These are phyloP conservation scores for Eulemur rufifrons DNA, from an alignment of 2,113 vertebrate genomes.

Conservation along the genomic window DNA sequence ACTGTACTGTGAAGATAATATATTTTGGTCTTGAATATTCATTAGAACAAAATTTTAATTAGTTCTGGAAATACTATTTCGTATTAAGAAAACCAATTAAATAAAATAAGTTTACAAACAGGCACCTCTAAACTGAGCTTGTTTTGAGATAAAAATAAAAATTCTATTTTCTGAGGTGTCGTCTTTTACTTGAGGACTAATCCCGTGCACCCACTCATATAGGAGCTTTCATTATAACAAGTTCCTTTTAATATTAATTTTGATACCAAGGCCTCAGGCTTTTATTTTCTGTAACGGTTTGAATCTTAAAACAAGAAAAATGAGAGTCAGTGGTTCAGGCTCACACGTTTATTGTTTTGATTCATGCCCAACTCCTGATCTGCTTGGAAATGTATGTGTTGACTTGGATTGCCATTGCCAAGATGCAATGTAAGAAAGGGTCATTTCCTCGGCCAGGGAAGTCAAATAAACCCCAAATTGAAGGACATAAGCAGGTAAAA, in stretches of 20 bases:
- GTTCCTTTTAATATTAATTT: slow-evolving; percentile 62
- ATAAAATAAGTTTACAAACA: slow-evolving; percentile 83
- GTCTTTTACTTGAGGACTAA: slow-evolving; percentile 11
- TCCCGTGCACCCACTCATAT: slow-evolving; percentile 46
- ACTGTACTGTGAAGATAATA: slow-evolving; percentile 85
- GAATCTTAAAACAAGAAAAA: slow-evolving; percentile 49
- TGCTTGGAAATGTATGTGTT: slow-evolving; percentile 63
- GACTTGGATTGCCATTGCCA: slow-evolving; percentile 27
- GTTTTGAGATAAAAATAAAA: slow-evolving; percentile 71
- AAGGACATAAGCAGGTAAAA: slow-evolving; percentile 29
- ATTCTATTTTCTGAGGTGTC: slow-evolving; percentile 38
- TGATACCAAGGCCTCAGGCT: not conserved
- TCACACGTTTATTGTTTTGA: not conserved
- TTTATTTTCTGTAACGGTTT: slow-evolving; percentile 34
- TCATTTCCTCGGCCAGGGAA: slow-evolving; percentile 12
- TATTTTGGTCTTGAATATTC: slow-evolving; percentile 85
- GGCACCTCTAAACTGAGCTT: slow-evolving; percentile 68
- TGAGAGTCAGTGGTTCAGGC: not conserved
- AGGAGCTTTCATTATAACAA: slow-evolving; percentile 54
- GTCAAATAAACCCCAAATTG: slow-evolving; percentile 40
- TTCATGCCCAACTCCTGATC: not conserved
- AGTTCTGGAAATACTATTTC: slow-evolving; percentile 84
- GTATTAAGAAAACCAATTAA: slow-evolving; percentile 84
- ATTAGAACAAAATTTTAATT: slow-evolving; percentile 85
- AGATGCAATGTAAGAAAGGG: slow-evolving; percentile 41